These are phyloP conservation scores for Eurystomus glaucurus DNA, from an alignment of 2,797 vertebrate species.

Conservation along the genomic window DNA sequence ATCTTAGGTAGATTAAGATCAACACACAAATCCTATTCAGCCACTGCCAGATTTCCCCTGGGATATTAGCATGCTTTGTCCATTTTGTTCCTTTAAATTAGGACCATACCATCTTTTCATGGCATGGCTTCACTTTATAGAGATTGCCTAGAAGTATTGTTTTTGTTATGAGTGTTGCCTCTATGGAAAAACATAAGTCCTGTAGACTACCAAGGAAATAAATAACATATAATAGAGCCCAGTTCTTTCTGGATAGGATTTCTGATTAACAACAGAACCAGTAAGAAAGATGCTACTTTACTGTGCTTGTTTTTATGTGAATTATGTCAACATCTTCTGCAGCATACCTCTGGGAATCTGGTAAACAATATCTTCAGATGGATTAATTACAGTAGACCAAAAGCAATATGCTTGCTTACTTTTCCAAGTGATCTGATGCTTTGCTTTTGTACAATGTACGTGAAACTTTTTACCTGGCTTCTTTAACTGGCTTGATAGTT, in stretches of 20 bases:
- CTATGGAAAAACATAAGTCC: neutral
- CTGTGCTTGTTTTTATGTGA: fast-evolving
- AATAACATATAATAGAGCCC: neutral
- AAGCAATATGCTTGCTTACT: neutral
- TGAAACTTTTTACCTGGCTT: neutral
- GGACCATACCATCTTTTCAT: neutral
- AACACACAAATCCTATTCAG: neutral
- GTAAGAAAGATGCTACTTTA: neutral
- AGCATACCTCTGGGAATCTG: neutral
- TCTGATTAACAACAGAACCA: neutral
- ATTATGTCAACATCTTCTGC: neutral
- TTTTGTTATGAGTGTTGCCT: neutral
- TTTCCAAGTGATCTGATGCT: neutral
- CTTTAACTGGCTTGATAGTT: neutral
- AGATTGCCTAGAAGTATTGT: neutral
- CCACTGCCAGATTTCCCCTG: neutral
- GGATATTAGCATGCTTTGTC: neutral
- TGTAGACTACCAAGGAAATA: neutral
- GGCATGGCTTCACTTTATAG: neutral
- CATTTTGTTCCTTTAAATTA: neutral
- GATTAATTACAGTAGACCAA: neutral
- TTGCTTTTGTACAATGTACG: neutral
- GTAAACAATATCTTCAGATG: fast-evolving
- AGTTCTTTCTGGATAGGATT: neutral
- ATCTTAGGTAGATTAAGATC: neutral